These are phyloP conservation scores for Trichopria drosophilae DNA, from an alignment of 2,888 invertebrate genomes.

Conservation along the genomic window DNA sequence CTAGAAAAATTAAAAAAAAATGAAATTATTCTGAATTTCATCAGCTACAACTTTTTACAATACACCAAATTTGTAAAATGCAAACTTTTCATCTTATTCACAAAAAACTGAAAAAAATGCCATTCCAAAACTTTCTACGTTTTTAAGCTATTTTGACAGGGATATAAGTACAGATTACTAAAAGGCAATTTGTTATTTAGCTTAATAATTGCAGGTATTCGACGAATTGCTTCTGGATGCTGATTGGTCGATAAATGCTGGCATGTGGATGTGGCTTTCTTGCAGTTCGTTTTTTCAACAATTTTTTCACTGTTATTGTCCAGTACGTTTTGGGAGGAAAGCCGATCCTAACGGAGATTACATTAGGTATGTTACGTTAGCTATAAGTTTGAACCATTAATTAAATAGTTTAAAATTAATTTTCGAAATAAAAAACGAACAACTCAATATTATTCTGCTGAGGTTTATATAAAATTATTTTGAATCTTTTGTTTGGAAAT, in stretches of 20 bases:
- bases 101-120: too few relatives aligned
- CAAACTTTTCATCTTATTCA: too few relatives aligned
- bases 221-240: conserved; percentile 81
- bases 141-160: too few relatives aligned
- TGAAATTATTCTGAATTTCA: conserved; percentile 19
- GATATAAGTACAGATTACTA: background rate
- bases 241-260: conserved; percentile 86
- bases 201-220: conserved; percentile 67
- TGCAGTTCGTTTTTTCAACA: conserved; percentile 87
- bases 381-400: too few relatives aligned
- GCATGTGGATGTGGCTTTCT: conserved; percentile 89
- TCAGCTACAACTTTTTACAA: background rate
- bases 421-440: too few relatives aligned
- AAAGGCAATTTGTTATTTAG: too few relatives aligned
- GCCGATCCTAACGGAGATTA: conserved; percentile 87
- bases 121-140: too few relatives aligned
- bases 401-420: too few relatives aligned
- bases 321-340: conserved; percentile 79
- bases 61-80: background rate
- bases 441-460: too few relatives aligned
- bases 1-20: background rate
- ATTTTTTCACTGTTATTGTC: conserved; percentile 84
- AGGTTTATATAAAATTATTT: too few relatives aligned
- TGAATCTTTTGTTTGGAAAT: too few relatives aligned
- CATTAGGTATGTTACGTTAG: conserved; percentile 66